Evolutionary conservation across 1,140 invertebrate genomes (phyloP).

Genomic region (Trichoplusia ni): DNA sequence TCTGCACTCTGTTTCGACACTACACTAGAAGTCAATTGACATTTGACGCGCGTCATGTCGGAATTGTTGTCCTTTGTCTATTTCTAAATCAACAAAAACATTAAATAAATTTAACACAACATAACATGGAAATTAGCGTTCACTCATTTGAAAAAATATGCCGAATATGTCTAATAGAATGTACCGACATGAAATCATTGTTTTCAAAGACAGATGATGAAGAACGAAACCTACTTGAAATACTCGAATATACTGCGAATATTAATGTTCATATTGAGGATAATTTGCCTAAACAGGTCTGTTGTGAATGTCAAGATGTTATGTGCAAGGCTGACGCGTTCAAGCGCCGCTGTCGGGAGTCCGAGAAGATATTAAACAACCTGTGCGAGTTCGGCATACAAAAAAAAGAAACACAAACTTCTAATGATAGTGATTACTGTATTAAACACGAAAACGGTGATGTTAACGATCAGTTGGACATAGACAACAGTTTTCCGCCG

Average conservation of each 20-base stretch:
- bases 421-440: conserved; percentile 16
- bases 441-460: conserved; percentile 18
- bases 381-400: too few relatives aligned
- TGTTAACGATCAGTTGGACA: neutral
- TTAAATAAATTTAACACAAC: neutral
- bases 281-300: conserved; percentile 59
- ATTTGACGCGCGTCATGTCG: conserved; percentile 9
- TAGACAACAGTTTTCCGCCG: neutral
- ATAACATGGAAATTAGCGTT: conserved; percentile 34
- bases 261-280: conserved; percentile 52
- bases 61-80: conserved; percentile 11
- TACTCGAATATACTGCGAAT: conserved; percentile 53
- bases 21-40: neutral
- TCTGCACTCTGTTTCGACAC: too few relatives aligned
- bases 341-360: conserved; percentile 57
- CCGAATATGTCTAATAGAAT: conserved; percentile 54
- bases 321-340: conserved; percentile 60
- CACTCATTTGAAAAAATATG: conserved; percentile 47
- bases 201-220: conserved; percentile 49
- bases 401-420: too few relatives aligned
- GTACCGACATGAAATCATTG: conserved; percentile 49
- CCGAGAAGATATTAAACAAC: conserved; percentile 53
- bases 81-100: neutral
- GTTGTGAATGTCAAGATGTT: conserved; percentile 51
- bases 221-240: conserved; percentile 50